Evolutionary conservation across 2,113 vertebrate species (phyloP).

Genomic region (Chloroceryle aenea): DNA sequence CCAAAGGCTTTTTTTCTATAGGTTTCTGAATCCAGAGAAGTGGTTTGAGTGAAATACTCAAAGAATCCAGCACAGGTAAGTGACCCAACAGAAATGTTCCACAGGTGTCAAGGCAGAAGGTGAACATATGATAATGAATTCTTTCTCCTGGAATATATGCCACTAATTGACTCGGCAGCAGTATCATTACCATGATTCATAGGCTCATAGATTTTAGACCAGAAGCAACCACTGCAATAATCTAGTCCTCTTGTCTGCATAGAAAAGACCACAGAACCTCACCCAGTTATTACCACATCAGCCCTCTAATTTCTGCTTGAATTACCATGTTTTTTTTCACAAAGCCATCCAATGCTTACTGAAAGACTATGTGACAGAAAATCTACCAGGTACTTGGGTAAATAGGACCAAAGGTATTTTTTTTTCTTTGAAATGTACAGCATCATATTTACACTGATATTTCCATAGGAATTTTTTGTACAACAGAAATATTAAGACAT

Average conservation of each 20-base stretch:
- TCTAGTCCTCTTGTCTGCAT: not conserved
- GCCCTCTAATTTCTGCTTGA: not conserved
- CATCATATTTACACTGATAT: not conserved
- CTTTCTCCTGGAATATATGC: not conserved
- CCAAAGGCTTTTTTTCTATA: not conserved
- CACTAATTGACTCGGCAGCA: not conserved
- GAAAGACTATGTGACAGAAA: not conserved
- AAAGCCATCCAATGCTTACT: not conserved
- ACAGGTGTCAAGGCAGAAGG: conserved; percentile 1
- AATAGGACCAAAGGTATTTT: not conserved
- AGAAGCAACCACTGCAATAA: not conserved
- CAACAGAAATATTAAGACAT: not conserved
- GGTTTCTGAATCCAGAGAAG: not conserved
- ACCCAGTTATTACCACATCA: not conserved
- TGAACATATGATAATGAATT: conserved; percentile 24
- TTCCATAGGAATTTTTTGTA: not conserved
- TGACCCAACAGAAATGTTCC: not conserved
- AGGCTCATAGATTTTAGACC: not conserved
- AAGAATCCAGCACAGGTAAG: not conserved
- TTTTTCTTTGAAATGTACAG: not conserved
- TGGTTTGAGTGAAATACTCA: not conserved
- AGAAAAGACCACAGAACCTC: not conserved
- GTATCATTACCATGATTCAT: not conserved
- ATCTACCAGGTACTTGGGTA: not conserved
- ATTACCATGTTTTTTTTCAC: not conserved